Percentiles rank a stretch among this genome's conserved stretches.
Evolutionary conservation across 1,140 invertebrate species (phyloP).

Genomic region (Drosophila auraria): DNA sequence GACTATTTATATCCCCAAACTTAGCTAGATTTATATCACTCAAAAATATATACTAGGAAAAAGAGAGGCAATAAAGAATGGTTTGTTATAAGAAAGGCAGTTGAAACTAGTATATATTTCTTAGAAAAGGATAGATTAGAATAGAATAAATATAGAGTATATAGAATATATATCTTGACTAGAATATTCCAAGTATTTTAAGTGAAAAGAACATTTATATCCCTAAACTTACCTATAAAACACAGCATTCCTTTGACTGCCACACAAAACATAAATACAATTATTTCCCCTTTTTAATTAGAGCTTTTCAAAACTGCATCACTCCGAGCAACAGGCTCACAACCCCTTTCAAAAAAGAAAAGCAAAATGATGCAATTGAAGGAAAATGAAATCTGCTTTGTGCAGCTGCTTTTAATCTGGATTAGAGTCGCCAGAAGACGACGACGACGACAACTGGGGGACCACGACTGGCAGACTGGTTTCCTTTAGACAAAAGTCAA

Average conservation of each 20-base stretch:
- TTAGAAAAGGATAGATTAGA: no score
- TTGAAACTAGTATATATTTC: no score
- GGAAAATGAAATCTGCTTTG: slow-evolving; percentile 36
- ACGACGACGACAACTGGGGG: slow-evolving; percentile 6
- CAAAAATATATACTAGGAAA: no score
- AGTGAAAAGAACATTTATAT: not conserved
- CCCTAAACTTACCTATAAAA: not conserved
- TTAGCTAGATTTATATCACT: no score
- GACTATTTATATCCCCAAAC: no score
- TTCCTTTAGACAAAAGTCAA: slow-evolving; percentile 53
- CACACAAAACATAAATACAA: not conserved
- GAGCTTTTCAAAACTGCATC: not conserved
- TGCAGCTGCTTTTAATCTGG: slow-evolving; percentile 41
- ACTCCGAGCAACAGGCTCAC: slow-evolving; percentile 33
- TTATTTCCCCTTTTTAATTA: not conserved
- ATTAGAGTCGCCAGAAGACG: slow-evolving; percentile 24
- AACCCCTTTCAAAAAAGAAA: not conserved
- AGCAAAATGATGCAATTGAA: slow-evolving; percentile 21
- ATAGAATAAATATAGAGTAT: no score
- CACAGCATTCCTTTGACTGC: no score
- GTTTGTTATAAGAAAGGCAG: no score
- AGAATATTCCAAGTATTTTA: no score
- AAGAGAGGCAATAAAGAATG: no score
- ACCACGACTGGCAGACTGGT: slow-evolving; percentile 4
- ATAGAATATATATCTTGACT: no score